Conservation (phyloP, 2,888 invertebrate species). For the Lamellibrachia columna region DNA sequence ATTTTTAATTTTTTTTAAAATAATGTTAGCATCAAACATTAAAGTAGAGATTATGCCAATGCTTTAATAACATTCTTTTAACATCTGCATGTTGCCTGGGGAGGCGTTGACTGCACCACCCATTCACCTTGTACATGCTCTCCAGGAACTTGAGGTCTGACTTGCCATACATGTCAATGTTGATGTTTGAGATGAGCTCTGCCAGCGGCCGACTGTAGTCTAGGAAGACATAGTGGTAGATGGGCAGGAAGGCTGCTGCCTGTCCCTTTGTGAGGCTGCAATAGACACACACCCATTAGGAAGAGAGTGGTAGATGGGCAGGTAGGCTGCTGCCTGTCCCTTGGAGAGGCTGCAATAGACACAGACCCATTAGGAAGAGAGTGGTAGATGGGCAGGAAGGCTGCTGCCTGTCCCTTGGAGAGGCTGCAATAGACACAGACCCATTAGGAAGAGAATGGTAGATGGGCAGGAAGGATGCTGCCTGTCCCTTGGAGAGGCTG, state of each 20-base stretch:
- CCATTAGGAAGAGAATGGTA: too few relatives aligned
- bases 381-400: constrained; percentile 58
- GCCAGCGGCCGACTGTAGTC: constrained; percentile 53
- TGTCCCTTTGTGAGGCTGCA: constrained; percentile 54
- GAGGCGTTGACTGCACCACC: too few relatives aligned
- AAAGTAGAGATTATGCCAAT: too few relatives aligned
- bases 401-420: constrained; percentile 49
- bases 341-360: constrained; percentile 48
- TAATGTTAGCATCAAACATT: too few relatives aligned
- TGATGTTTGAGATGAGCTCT: constrained; percentile 48
- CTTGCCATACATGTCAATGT: constrained; percentile 57
- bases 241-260: constrained; percentile 51
- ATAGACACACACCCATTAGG: constrained; percentile 13
- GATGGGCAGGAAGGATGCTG: constrained; percentile 37
- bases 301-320: constrained; percentile 55
- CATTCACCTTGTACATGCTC: constrained; percentile 55
- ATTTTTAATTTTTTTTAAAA: too few relatives aligned
- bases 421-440: constrained; percentile 44
- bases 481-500: constrained; percentile 53
- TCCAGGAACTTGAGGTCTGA: constrained; percentile 61
- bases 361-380: constrained; percentile 13
- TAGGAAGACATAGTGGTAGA: constrained; percentile 59
- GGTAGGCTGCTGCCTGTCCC: constrained; percentile 50
- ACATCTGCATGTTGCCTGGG: too few relatives aligned
- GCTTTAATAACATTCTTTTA: too few relatives aligned